phyloP scores from a whole-genome alignment of 2,888 invertebrate species.

The Pachliopta kotzebuea region DNA sequence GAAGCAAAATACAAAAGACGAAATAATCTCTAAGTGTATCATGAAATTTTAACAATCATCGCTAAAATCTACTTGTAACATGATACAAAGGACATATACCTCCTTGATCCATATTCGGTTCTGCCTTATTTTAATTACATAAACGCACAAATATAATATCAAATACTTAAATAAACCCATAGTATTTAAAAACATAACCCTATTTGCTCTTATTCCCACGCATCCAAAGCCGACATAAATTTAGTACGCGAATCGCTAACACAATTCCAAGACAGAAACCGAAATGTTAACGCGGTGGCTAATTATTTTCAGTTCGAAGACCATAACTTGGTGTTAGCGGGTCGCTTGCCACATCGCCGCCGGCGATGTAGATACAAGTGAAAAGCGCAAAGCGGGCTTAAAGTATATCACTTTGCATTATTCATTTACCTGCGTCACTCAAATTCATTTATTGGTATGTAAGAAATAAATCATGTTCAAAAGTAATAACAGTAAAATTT shows the following conservation, averaged over 20 bases:
- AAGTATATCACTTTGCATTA: neutral
- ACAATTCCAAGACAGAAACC: constrained; percentile 26
- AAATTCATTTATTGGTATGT: neutral
- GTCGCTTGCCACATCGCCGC: constrained; percentile 17
- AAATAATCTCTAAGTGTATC: too few species aligned
- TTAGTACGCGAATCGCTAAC: constrained; percentile 21
- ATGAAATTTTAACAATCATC: too few species aligned
- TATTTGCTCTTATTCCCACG: constrained; percentile 16
- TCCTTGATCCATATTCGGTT: too few species aligned
- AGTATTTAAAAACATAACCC: neutral
- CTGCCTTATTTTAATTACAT: too few species aligned
- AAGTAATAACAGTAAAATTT: too few species aligned
- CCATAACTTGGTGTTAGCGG: constrained; percentile 36
- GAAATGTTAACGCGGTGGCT: constrained; percentile 33
- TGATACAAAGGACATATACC: too few species aligned
- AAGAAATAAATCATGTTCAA: neutral
- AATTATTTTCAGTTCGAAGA: constrained; percentile 35
- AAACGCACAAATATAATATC: too few species aligned
- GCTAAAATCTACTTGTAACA: too few species aligned
- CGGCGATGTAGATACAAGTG: neutral
- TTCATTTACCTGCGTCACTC: neutral
- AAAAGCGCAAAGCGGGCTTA: constrained; percentile 3
- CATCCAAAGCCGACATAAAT: constrained; percentile 16
- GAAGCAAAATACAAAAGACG: too few species aligned
- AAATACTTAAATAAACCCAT: too few species aligned